Percentiles rank a stretch among this genome's conserved stretches.
Evolutionary conservation across 2,888 invertebrate genomes (phyloP).

Genomic region (Drosophila phalerata): DNA sequence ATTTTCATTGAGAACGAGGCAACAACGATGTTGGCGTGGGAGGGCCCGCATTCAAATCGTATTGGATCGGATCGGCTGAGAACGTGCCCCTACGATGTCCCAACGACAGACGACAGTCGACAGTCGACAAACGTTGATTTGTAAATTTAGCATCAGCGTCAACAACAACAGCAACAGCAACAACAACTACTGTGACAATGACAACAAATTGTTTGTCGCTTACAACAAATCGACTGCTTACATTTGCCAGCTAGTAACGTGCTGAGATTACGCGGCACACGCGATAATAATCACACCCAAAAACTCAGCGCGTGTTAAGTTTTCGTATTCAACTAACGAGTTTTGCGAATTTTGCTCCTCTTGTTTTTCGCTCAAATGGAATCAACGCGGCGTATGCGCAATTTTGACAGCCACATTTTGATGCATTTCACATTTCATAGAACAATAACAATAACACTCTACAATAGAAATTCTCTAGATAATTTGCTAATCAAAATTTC

Average conservation of each 20-base stretch:
- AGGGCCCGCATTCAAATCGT: conserved; percentile 37
- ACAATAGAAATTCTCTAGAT: conserved; percentile 32
- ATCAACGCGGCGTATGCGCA: conserved; percentile 39
- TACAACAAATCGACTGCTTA: conserved; percentile 67
- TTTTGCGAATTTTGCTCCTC: conserved; percentile 2
- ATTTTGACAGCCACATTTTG: conserved; percentile 47
- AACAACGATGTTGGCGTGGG: conserved; percentile 43
- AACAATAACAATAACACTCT: conserved; percentile 35
- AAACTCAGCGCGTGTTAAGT: conserved; percentile 44
- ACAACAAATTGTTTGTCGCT: conserved; percentile 60
- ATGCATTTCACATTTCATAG: conserved; percentile 48
- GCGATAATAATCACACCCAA: conserved; percentile 51
- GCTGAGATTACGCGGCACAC: conserved; percentile 50
- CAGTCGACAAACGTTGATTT: conserved; percentile 54
- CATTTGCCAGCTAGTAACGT: conserved; percentile 56
- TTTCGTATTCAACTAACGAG: conserved; percentile 23
- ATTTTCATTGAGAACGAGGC: conserved; percentile 68
- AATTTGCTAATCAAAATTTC: conserved; percentile 29
- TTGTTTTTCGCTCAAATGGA: conserved; percentile 24
- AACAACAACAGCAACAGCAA: conserved; percentile 13
- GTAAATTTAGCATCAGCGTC: conserved; percentile 48
- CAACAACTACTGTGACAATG: conserved; percentile 51
- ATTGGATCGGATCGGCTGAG: conserved; percentile 58
- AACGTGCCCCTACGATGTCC: conserved; percentile 43
- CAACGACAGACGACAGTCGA: conserved; percentile 31